A percentile compares a stretch with the other conserved stretches of the same genome.
Evolutionary conservation across 2,113 vertebrate genomes (phyloP).

Genomic region (Oreochromis aureus): DNA sequence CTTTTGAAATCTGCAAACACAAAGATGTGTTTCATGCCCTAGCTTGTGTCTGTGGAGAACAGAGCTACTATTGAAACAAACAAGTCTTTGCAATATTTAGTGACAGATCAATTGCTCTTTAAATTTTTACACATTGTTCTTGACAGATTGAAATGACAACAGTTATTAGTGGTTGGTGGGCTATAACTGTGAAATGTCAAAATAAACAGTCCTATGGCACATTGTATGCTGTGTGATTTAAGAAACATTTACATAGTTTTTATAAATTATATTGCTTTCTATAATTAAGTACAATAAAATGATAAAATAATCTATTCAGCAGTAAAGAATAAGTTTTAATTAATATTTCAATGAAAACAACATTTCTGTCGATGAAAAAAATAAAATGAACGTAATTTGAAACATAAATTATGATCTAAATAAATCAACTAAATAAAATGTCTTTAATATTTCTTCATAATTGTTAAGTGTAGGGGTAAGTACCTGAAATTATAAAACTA

Average conservation of each 20-base stretch:
- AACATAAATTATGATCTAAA: neutral
- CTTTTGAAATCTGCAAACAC: too few species aligned
- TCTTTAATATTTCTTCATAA: neutral
- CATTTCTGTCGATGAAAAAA: neutral
- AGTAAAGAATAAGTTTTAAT: neutral
- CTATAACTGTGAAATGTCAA: neutral
- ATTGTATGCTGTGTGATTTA: neutral
- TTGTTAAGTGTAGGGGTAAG: neutral
- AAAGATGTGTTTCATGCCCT: too few species aligned
- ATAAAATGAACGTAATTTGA: neutral
- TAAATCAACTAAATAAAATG: neutral
- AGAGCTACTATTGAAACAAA: too few species aligned
- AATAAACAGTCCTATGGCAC: neutral
- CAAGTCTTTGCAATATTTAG: too few species aligned
- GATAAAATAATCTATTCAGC: neutral
- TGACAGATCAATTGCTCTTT: too few species aligned
- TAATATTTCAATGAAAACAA: neutral
- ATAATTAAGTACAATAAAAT: neutral
- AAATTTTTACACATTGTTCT: too few species aligned
- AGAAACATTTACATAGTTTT: neutral
- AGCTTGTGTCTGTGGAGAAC: too few species aligned
- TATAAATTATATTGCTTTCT: neutral
- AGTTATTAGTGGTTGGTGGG: neutral
- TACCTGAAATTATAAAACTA: neutral
- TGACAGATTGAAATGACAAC: neutral